Evolutionary conservation across 2,888 invertebrate genomes (phyloP).

Genomic region (Diaperis boleti): DNA sequence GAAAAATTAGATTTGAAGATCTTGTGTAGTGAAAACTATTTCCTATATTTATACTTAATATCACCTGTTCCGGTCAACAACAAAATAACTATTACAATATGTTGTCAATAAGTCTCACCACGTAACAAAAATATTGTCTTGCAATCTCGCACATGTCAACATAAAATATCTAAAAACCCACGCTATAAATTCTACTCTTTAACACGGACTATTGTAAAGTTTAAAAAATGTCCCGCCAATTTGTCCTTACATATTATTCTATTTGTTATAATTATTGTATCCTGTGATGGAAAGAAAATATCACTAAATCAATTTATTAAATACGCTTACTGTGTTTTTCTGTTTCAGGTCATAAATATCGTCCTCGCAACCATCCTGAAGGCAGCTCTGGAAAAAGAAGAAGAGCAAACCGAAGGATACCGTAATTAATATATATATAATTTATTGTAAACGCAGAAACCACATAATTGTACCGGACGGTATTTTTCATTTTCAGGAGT

Average conservation of each 20-base stretch:
- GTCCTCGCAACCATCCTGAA: slow-evolving; percentile 78
- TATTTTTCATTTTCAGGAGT: slow-evolving; percentile 27
- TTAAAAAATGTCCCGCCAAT: slow-evolving; percentile 14
- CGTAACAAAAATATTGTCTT: slow-evolving; percentile 14
- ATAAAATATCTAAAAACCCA: slow-evolving; percentile 22
- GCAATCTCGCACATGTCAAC: slow-evolving; percentile 10
- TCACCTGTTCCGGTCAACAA: no score
- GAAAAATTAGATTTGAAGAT: no score
- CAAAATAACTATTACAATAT: no score
- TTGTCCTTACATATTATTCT: background rate
- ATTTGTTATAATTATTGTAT: no score
- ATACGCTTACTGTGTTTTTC: slow-evolving; percentile 36
- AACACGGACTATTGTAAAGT: slow-evolving; percentile 26
- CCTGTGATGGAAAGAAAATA: no score
- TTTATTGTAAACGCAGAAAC: slow-evolving; percentile 35
- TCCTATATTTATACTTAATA: no score
- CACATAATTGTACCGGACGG: slow-evolving; percentile 7
- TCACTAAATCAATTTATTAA: no score
- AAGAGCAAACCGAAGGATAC: slow-evolving; percentile 66
- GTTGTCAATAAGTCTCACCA: background rate
- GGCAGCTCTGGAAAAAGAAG: slow-evolving; percentile 82
- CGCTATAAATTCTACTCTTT: slow-evolving; percentile 28
- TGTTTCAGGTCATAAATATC: slow-evolving; percentile 75
- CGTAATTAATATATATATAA: slow-evolving; percentile 46
- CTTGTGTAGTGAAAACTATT: no score